These are phyloP conservation scores for Dicranocentrus wangi DNA, from an alignment of 2,888 invertebrate genomes.

Conservation along the genomic window DNA sequence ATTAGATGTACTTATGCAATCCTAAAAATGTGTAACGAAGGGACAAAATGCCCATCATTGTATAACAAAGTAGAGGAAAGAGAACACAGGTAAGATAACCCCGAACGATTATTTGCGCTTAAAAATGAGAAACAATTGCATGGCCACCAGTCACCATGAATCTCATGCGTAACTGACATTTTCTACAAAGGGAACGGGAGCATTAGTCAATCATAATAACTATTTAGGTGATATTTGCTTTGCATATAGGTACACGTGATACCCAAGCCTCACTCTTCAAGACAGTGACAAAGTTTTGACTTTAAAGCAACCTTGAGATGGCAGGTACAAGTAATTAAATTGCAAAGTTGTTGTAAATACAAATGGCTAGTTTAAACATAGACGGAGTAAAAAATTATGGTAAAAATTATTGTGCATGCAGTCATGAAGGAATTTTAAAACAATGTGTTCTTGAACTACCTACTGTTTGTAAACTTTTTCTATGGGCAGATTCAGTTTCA, in stretches of 20 bases:
- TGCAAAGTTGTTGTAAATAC: constrained; percentile 16
- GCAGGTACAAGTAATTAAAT: constrained; percentile 28
- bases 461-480: no score
- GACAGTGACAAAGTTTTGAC: constrained; percentile 5
- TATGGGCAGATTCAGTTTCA: constrained; percentile 54
- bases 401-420: not conserved
- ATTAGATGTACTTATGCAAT: constrained; percentile 32
- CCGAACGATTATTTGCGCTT: constrained; percentile 10
- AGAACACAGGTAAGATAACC: constrained; percentile 21
- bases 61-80: not conserved
- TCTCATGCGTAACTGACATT: not conserved
- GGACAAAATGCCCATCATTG: constrained; percentile 17
- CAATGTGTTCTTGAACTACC: constrained; percentile 39
- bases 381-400: not conserved
- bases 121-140: not conserved
- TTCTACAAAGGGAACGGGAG: not conserved
- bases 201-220: no score
- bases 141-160: no score
- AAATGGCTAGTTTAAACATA: not conserved
- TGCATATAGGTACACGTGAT: not conserved
- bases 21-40: constrained; percentile 4
- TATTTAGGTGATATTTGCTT: no score
- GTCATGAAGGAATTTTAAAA: constrained; percentile 19
- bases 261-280: not conserved
- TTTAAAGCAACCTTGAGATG: constrained; percentile 24